These are phyloP conservation scores for Diceros bicornis DNA, from an alignment of 2,797 vertebrate genomes.

Conservation along the genomic window DNA sequence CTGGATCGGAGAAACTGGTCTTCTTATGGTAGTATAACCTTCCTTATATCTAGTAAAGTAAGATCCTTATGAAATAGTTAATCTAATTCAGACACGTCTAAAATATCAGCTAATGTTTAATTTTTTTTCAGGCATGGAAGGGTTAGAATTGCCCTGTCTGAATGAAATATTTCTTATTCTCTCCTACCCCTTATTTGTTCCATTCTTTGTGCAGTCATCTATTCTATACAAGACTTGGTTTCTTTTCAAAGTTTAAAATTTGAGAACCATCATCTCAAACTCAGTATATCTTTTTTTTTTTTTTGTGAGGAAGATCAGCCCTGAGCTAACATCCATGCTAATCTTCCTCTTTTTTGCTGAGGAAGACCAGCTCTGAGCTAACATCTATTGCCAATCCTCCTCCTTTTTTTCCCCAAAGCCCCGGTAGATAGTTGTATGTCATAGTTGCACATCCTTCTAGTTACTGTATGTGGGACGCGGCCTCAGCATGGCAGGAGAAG, in stretches of 20 bases:
- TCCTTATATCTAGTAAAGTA: constrained; percentile 13
- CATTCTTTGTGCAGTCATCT: constrained; percentile 34
- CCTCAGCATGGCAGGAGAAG: too few species aligned
- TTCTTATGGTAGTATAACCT: constrained; percentile 46
- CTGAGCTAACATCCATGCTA: too few species aligned
- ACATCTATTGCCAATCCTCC: too few species aligned
- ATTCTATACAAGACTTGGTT: constrained; percentile 54
- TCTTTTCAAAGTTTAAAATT: constrained; percentile 68
- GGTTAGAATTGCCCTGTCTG: constrained; percentile 39
- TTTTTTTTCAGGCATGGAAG: constrained; percentile 48
- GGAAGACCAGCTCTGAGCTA: too few species aligned
- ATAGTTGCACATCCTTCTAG: too few species aligned
- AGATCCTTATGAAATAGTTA: constrained; percentile 62
- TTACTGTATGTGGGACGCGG: too few species aligned
- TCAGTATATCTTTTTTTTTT: background rate
- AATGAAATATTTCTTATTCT: constrained; percentile 66
- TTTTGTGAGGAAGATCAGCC: too few species aligned
- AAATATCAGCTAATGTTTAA: constrained; percentile 61
- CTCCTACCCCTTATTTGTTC: background rate
- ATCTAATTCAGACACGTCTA: constrained; percentile 41
- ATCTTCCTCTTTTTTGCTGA: too few species aligned
- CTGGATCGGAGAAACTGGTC: background rate
- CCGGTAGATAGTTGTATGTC: too few species aligned
- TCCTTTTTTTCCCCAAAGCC: too few species aligned
- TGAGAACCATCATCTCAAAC: background rate